Base-by-base conservation (phyloP, 2,113 vertebrate species). In the Ancistrus triradiatus region DNA sequence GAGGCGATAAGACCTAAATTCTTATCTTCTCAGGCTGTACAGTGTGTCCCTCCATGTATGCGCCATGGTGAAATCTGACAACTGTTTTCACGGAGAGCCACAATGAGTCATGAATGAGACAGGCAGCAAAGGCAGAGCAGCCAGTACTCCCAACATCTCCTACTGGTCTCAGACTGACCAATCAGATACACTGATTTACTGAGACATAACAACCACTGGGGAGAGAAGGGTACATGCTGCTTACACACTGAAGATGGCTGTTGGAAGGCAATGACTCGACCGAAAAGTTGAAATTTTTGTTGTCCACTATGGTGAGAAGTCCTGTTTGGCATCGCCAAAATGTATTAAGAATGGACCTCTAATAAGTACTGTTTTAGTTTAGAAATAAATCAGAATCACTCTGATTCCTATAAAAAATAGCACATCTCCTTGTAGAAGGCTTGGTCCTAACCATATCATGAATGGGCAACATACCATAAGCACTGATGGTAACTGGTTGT, bases 1-100 rank as follows among this genome's bases (percentile, higher is more conserved):
- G 86, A 74, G 86, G 80, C 31, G 72, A 76, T 64, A 88, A 81
- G 78, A 86, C 83, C 59, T 92, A 84, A 84, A 50, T 72, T 42
- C 71, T 63, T 38, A 64, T 6, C 56, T 63, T 65, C 68, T 58
- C 56, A 59, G 60, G 42, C 47, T 42, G 37, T 62, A 51, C 57
- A 67, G 70, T 68, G 75, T 67, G 50, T 74, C 74, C 66, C 57
- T 70, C 61, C 60, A 59, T 47, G 68, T 73, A 74, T 38, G 78
- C 81, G 81, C 78, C 25, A 44, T 31, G 66, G 67, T 65, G 72
- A 70, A 77, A 44, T 72, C 33, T 64, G 65, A 40, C 1, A 58
- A 8, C n/a, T 17, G 59, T 63, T 72, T 51, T 35, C 31, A 73
- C 66, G 73, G 61, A 66, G 67, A 79, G 77, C 72, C 63, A 6